These are phyloP conservation scores for Heliconius hermathena DNA, from an alignment of 1,140 invertebrate species.

Conservation along the genomic window DNA sequence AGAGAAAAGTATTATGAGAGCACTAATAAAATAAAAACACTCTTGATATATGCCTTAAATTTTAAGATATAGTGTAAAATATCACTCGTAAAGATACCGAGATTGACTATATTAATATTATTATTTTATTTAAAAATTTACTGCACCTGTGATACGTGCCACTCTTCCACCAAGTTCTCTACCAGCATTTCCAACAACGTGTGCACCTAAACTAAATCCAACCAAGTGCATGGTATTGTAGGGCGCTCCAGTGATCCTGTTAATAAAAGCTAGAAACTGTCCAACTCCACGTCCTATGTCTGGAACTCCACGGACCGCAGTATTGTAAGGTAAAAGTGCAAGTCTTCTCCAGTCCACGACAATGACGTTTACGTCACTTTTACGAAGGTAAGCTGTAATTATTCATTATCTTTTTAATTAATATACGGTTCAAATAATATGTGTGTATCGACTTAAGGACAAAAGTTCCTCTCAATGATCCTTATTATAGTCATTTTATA, in stretches of 20 bases:
- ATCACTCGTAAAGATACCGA: too few relatives aligned
- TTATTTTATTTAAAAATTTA: neutral
- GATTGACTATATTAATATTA: neutral
- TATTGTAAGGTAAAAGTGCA: constrained; percentile 47
- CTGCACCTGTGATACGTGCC: constrained; percentile 59
- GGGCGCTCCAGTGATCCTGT: constrained; percentile 44
- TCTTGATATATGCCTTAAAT: too few relatives aligned
- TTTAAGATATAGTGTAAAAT: too few relatives aligned
- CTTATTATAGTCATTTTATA: too few relatives aligned
- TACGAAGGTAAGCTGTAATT: constrained; percentile 50
- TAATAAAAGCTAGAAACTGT: constrained; percentile 72
- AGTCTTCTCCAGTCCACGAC: constrained; percentile 54
- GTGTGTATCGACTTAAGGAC: too few relatives aligned
- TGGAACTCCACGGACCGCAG: constrained; percentile 69
- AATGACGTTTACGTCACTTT: constrained; percentile 53
- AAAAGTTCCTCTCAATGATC: too few relatives aligned
- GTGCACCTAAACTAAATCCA: constrained; percentile 94
- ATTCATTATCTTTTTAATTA: neutral
- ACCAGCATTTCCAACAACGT: constrained; percentile 92
- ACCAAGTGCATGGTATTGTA: constrained; percentile 89
- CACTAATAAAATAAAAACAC: too few relatives aligned
- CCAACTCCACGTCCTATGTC: constrained; percentile 66
- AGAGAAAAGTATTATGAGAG: too few relatives aligned
- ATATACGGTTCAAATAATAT: neutral
- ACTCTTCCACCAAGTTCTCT: constrained; percentile 50